Conservation (phyloP, 2,888 invertebrate species). For the Ophion costatus region DNA sequence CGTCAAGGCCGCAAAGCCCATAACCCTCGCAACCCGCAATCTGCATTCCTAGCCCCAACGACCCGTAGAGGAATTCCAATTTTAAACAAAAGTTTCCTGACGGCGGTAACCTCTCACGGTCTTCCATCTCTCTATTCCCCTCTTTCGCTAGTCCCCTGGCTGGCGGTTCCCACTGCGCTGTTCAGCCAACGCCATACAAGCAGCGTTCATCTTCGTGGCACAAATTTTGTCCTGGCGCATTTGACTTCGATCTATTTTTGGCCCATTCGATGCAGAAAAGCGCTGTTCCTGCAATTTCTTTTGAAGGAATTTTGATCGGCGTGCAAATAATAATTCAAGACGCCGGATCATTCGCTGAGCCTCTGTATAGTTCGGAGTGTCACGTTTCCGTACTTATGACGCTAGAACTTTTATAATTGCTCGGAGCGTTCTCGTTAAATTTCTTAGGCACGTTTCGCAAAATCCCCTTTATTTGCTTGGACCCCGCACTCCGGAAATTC, state of each 20-base stretch:
- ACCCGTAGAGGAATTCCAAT: conserved; percentile 82
- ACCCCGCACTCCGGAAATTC: not conserved
- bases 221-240: conserved; percentile 51
- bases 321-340: conserved; percentile 21
- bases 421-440: conserved; percentile 17
- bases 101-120: conserved; percentile 74
- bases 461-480: conserved; percentile 37
- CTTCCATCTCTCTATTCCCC: conserved; percentile 49
- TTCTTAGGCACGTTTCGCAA: conserved; percentile 38
- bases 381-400: conserved; percentile 47
- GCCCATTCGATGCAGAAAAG: not conserved
- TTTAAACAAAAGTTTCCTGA: conserved; percentile 81
- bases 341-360: conserved; percentile 8
- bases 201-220: conserved; percentile 72
- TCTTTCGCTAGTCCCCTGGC: conserved; percentile 25
- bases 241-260: conserved; percentile 48
- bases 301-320: not conserved
- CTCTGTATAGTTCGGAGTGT: conserved; percentile 6
- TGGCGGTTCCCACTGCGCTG: conserved; percentile 10
- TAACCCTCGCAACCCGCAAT: conserved; percentile 69
- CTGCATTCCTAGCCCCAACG: conserved; percentile 80
- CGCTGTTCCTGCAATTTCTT: not conserved
- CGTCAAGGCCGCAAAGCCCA: conserved; percentile 67
- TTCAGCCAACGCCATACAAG: not conserved
- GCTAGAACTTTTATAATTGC: conserved; percentile 40